These are phyloP conservation scores for Hoplostethus mediterraneus DNA, from an alignment of 2,797 vertebrate genomes.

Conservation along the genomic window DNA sequence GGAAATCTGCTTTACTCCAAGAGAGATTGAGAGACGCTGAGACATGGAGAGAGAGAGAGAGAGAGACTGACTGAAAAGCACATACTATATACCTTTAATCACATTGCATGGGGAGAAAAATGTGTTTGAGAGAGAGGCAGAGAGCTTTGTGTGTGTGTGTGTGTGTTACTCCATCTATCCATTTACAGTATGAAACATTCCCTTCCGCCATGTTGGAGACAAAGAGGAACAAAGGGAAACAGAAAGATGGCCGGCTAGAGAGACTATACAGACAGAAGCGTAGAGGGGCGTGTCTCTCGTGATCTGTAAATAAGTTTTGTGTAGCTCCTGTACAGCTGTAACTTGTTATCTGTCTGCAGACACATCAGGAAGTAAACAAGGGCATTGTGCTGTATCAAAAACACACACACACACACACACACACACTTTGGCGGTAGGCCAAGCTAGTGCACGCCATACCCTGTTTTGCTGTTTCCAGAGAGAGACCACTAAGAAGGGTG, in stretches of 20 bases:
- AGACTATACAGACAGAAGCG: conserved; percentile 2
- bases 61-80: background rate
- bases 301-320: conserved; percentile 21
- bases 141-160: background rate
- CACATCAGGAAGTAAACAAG: conserved; percentile 34
- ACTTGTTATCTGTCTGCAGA: conserved; percentile 30
- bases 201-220: conserved; percentile 18
- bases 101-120: conserved; percentile 24
- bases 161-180: conserved; percentile 1
- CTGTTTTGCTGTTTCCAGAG: conserved; percentile 51
- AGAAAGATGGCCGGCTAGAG: background rate
- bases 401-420: conserved; percentile 13
- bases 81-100: background rate
- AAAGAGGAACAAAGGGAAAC: conserved; percentile 26
- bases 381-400: background rate
- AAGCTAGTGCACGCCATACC: conserved; percentile 55
- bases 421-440: conserved; percentile 52
- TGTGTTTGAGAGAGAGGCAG: conserved; percentile 6
- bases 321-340: conserved; percentile 37
- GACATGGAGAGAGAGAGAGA: conserved; percentile 11
- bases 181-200: conserved; percentile 4
- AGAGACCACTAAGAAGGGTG: conserved; percentile 13
- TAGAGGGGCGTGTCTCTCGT: background rate
- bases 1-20: conserved; percentile 26
- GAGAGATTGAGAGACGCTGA: background rate